Evolutionary conservation across 2,888 invertebrate species (phyloP).

Genomic region (Lissonota sp.): DNA sequence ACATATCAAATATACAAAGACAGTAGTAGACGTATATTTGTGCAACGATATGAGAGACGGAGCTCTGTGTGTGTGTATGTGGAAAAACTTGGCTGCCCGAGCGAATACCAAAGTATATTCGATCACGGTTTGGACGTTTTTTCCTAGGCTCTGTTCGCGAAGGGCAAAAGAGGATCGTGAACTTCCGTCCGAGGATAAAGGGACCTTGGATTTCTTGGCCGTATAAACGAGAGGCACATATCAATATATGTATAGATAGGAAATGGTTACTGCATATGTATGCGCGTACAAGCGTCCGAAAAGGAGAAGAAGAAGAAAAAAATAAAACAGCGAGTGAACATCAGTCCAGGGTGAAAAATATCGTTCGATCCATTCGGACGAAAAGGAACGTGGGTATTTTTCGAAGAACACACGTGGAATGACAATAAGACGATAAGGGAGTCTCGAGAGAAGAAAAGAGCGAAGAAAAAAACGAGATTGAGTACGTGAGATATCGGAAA

Average conservation of each 20-base stretch:
- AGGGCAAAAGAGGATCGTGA: constrained; percentile 6
- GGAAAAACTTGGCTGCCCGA: constrained; percentile 35
- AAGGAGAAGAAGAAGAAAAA: neutral
- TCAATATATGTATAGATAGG: neutral
- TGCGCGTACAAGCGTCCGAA: neutral
- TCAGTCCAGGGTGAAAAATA: constrained; percentile 32
- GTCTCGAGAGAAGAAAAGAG: neutral
- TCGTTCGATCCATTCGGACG: constrained; percentile 41
- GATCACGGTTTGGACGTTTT: constrained; percentile 29
- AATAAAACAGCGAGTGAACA: constrained; percentile 4
- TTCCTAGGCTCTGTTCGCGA: neutral
- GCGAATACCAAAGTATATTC: constrained; percentile 42
- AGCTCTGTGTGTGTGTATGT: neutral
- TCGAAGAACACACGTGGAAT: constrained; percentile 4
- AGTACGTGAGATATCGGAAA: constrained; percentile 15
- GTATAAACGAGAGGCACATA: constrained; percentile 4
- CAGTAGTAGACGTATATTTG: no score
- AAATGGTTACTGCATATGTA: constrained; percentile 22
- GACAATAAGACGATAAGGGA: neutral
- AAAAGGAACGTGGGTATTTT: constrained; percentile 26
- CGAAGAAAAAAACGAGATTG: constrained; percentile 9
- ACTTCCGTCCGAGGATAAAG: constrained; percentile 26
- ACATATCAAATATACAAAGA: no score
- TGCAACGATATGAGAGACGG: constrained; percentile 14
- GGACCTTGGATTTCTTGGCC: constrained; percentile 41